Base-by-base conservation (phyloP, 37 sponge, comb jelly and placozoan genomes). In the Cladorhizidae sp. region DNA sequence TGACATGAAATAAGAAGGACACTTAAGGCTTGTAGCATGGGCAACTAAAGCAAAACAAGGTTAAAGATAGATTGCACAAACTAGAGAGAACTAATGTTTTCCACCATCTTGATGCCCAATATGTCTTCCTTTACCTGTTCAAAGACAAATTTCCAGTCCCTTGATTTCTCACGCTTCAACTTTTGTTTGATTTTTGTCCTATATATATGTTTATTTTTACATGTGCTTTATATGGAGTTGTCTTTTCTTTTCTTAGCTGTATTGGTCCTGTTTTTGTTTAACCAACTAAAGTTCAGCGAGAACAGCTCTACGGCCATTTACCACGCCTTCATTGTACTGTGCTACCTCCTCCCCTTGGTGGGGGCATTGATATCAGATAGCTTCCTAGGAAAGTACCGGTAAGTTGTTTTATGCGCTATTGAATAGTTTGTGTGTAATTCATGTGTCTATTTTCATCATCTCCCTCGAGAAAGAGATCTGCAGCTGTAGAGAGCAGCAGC, bases 281-380 rank as follows among this genome's bases (percentile, higher is more conserved):
- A 76, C 0, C 86, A 91, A 63, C 75, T 95, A 20, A 50, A 38
- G 6, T 87, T 92, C 65, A 69, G 23, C 56, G 87, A 88, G 28
- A 79, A 98, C 75, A 86, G 71, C 12, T 86, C 95, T 55, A 93
- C 99, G 3, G 92, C 94, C 17, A 68, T 96, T 72, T 98, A 88
- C 81, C 99, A 98, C 56, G 83, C 89, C 67, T 96, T 95, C 78
- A 82, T 85, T 32, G 79, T 96, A 42, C 86, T 98, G 21, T 92
- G 93, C 78, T 98, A 96, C 70, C 50, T 90, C 49, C 72, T 93
- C 7, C 99, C 99, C 1, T 59, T 98, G 21, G 70, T 96, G 29
- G 99, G 99, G 39, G 97, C 99, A 75, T 86, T 98, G 65, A 92
- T 98, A 38, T 89, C 99, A 31, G 99, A 98, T 75, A 87, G 92